Evolutionary conservation across 2,797 vertebrate species (phyloP).

Genomic region (Prionace glauca): DNA sequence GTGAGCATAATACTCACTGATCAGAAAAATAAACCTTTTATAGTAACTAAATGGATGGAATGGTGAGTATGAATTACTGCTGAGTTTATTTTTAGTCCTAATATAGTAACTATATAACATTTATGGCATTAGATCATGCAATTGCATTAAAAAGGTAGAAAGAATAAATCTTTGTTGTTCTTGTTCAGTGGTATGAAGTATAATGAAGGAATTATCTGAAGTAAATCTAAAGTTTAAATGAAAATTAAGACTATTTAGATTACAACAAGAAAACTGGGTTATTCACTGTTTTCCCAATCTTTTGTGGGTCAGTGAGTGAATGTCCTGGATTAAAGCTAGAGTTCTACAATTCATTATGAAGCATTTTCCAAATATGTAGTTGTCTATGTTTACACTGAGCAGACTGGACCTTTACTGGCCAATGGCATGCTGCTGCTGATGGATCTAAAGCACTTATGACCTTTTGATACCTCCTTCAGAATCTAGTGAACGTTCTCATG

Average conservation of each 20-base stretch:
- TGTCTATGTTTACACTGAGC: neutral
- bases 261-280: neutral
- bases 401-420: neutral
- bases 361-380: neutral
- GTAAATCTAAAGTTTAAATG: neutral
- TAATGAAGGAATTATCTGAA: neutral
- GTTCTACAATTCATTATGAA: neutral
- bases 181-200: neutral
- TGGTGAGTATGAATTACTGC: slow-evolving; percentile 9
- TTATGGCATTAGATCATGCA: neutral
- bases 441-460: neutral
- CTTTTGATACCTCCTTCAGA: neutral
- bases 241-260: neutral
- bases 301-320: neutral
- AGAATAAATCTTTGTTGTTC: neutral
- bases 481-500: neutral
- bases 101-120: neutral
- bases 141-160: neutral
- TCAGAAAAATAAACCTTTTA: neutral
- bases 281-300: neutral
- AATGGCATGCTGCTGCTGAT: neutral
- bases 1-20: neutral
- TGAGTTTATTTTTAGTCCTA: neutral
- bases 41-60: neutral
- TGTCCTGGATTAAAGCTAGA: neutral